A percentile compares a stretch with the other conserved stretches of the same genome.
Evolutionary conservation across 2,888 invertebrate species (phyloP).

Genomic region (Glaucopsyche alexis): DNA sequence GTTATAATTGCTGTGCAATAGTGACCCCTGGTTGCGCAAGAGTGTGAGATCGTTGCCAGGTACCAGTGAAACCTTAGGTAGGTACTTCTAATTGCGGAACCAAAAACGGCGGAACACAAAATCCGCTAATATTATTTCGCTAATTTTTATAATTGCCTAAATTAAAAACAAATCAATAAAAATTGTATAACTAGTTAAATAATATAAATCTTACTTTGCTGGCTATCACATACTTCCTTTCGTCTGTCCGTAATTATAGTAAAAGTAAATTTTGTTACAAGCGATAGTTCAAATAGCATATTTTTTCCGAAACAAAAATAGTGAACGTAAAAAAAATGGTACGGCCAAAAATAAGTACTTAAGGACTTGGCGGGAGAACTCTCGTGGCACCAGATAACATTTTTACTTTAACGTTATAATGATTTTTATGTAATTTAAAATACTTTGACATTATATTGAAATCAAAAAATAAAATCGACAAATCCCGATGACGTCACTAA

Average conservation of each 20-base stretch:
- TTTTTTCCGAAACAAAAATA: not conserved
- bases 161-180: not conserved
- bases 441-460: too few relatives aligned
- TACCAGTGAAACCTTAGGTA: slow-evolving; percentile 64
- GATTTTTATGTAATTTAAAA: too few relatives aligned
- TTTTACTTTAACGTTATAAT: not conserved
- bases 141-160: not conserved
- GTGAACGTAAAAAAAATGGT: not conserved
- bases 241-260: not conserved
- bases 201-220: not conserved
- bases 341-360: not conserved
- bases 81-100: not conserved
- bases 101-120: not conserved
- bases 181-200: not conserved
- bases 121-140: not conserved
- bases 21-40: slow-evolving; percentile 57
- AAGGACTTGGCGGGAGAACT: not conserved
- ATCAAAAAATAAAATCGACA: too few relatives aligned
- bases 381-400: not conserved
- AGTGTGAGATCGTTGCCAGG: slow-evolving; percentile 66
- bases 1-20: slow-evolving; percentile 43
- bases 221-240: too few relatives aligned
- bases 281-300: too few relatives aligned
- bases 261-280: not conserved
- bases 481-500: too few relatives aligned